Base-by-base conservation (phyloP, 2,888 invertebrate species). In the Tethea ocularis region DNA sequence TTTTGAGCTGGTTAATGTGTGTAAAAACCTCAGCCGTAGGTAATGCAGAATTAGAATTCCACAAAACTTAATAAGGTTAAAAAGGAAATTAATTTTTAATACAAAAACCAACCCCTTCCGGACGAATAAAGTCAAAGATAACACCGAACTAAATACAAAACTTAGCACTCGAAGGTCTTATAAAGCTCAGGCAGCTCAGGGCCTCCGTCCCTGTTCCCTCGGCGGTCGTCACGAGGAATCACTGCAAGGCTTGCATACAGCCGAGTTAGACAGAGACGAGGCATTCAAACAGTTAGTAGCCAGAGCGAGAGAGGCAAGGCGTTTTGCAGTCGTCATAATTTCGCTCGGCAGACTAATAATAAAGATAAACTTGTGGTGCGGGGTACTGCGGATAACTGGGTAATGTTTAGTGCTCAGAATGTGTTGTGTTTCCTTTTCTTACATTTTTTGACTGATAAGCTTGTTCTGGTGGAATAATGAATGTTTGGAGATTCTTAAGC, bases 261-360 rank as follows among this genome's bases (percentile, higher is more conserved):
- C 52, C 38, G 77, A 86, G 10, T 51, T 72, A 62, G 86, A 83
- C 56, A 56, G 63, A n/a, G 52, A 13, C 64, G 72, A 36, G 56
- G 52, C 26, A 52, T 46, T 23, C 20, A 5, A 0, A 7, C 29
- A 23, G 77, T 20, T 20, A 3, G 46, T 17, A 20, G 54, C 29
- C 86, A 88, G 62, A 67, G 77, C 67, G 88, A 84, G 61, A 62
- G 75, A 63, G 51, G 60, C 66, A 66, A 84, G 83, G 86, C 85
- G 86, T 89, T 88, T 89, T 93, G 93, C 93, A 93, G 93, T 93
- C 89, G 93, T 94, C 93, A 93, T 93, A 94, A 94, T 93, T 94
- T 93, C 88, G 88, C 90, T 87, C 88, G 86, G 90, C 89, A 89
- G 93, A 93, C 91, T 91, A 89, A 93, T 92, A 93, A 91, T 90